phyloP scores from a whole-genome alignment of 2,113 vertebrate genomes.

The Platanista minor region DNA sequence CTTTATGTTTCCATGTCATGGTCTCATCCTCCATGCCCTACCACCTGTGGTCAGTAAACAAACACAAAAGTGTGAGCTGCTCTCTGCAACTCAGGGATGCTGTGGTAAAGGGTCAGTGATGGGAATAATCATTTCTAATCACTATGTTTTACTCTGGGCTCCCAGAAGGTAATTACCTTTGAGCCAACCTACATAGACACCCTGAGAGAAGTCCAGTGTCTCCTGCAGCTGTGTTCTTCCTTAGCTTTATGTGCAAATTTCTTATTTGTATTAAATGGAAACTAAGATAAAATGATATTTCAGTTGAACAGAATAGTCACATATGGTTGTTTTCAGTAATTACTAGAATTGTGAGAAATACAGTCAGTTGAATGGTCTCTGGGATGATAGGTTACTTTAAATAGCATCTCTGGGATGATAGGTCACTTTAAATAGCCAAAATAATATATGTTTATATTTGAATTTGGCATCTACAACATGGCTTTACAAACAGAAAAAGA shows the following conservation, averaged over 20 bases:
- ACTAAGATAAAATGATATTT: neutral
- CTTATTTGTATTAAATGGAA: neutral
- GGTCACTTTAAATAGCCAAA: neutral
- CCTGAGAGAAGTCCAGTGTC: neutral
- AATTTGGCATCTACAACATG: neutral
- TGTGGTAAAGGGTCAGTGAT: neutral
- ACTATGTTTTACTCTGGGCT: neutral
- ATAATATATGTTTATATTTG: neutral
- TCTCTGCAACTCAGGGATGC: neutral
- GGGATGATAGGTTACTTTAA: neutral
- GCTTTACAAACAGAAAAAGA: neutral
- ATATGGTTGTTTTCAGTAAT: neutral
- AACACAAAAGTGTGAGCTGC: fast-evolving
- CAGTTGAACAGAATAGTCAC: neutral
- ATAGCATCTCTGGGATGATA: neutral
- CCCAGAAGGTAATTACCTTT: neutral
- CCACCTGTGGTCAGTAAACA: neutral
- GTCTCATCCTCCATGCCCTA: fast-evolving
- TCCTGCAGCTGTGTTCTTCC: neutral
- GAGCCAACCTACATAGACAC: neutral
- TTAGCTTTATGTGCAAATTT: neutral
- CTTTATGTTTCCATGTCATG: fast-evolving
- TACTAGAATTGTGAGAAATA: neutral
- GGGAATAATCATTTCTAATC: neutral
- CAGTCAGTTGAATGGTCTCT: neutral